Conservation (phyloP, 2,113 vertebrate species). For the Acanthisitta chloris region DNA sequence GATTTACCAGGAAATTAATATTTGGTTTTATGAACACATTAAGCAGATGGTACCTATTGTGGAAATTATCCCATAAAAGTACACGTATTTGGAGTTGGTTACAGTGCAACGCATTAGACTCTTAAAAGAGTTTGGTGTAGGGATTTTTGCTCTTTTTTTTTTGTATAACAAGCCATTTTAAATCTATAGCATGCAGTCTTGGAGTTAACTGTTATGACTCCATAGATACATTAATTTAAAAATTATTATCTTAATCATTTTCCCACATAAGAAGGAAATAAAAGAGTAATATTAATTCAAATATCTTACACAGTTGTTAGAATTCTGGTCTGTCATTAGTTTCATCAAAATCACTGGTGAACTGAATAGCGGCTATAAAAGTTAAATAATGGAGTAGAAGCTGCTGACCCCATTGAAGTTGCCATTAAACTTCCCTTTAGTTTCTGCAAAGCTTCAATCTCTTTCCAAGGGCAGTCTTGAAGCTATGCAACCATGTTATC, state of each 20-base stretch:
- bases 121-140: neutral
- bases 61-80: slow-evolving; percentile 29
- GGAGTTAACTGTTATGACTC: neutral
- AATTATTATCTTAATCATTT: neutral
- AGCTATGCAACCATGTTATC: neutral
- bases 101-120: neutral
- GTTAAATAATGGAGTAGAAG: neutral
- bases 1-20: slow-evolving; percentile 58
- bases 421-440: neutral
- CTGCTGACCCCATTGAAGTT: neutral
- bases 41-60: slow-evolving; percentile 42
- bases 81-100: neutral
- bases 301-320: neutral
- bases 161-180: neutral
- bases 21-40: slow-evolving; percentile 46
- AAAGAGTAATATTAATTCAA: neutral
- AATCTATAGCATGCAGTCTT: neutral
- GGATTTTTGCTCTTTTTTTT: neutral
- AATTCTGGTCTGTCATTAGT: neutral
- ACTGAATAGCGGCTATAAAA: neutral
- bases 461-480: neutral
- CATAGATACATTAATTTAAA: neutral
- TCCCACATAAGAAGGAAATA: neutral
- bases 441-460: neutral
- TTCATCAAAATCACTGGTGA: neutral